Evolutionary conservation across 2,797 vertebrate species (phyloP).

Genomic region (Chlorospingus semifuscus): DNA sequence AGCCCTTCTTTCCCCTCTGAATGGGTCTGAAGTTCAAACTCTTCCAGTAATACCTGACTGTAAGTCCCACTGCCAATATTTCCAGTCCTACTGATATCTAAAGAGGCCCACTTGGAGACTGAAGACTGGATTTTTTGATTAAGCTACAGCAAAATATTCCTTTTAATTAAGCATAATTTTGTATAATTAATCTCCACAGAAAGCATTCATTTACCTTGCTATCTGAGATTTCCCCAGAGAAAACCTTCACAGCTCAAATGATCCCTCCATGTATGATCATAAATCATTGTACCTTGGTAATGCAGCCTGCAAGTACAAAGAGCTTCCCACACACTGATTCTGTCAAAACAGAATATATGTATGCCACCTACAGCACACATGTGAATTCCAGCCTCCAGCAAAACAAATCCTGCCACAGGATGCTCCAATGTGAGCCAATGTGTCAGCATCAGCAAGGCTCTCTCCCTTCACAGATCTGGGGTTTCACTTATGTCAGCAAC

Average conservation of each 20-base stretch:
- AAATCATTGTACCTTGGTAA: not conserved
- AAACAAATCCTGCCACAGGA: not conserved
- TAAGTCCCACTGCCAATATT: not conserved
- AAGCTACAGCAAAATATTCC: not conserved
- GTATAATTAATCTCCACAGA: constrained; percentile 16
- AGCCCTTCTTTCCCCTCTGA: not conserved
- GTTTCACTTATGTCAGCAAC: not conserved
- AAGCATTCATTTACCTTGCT: not conserved
- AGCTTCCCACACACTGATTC: not conserved
- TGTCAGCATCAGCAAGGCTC: not conserved
- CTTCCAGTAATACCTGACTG: not conserved
- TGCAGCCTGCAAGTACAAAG: not conserved
- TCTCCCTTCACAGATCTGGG: not conserved
- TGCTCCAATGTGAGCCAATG: not conserved
- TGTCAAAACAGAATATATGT: not conserved
- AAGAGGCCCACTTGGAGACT: not conserved
- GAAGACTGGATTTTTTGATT: not conserved
- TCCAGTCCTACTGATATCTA: not conserved
- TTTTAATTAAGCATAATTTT: constrained; percentile 42
- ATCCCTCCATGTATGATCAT: not conserved
- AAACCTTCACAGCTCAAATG: not conserved
- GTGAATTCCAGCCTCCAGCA: not conserved
- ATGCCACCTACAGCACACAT: not conserved
- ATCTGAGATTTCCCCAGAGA: not conserved
- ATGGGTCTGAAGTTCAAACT: not conserved